Base-by-base conservation (phyloP, 2,113 vertebrate genomes). In the Rhombomys opimus region DNA sequence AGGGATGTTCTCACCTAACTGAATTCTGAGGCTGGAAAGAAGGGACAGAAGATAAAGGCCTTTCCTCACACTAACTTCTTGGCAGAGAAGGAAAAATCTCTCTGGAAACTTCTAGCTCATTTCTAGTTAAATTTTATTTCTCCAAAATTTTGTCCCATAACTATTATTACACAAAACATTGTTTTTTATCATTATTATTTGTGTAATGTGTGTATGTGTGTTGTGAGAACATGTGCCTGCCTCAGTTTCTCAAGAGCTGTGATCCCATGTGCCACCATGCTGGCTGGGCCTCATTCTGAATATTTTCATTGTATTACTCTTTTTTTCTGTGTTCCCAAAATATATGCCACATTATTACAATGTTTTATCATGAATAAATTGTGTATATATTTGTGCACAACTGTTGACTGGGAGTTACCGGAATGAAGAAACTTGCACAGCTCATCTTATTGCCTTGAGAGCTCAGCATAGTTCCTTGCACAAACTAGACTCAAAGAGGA, bases 61-160 rank as follows among this genome's bases (percentile, higher is more conserved):
- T 81, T 82, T 90, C 12, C 11, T 68, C 23, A 65, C 3, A 59
- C 17, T 23, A 90, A 35, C 7, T 18, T 59, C 12, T 82, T 87
- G 63, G 63, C 46, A 70, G 7, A 93, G 6, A 84, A 12, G 17
- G 17, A 87, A 91, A 95, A 38, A 20, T 52, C 38, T 96, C 91
- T 4, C 35, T 63, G 38, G 54, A 90, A 96, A 12, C 27, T n/a
- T 75, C 57, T 50, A 72, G n/a, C 25, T 38, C 32, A 89, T 54
- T 90, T 95, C 81, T 89, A 82, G 20, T 80, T 81, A 81, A 1
- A 57, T 84, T 91, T 93, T 38, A 93, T 27, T 85, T 27, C 23
- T 12, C 52, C 35, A 50, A 25, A 92, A 89, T 91, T 88, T 80
- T 54, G 32, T 84, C 41, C 23, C 15, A 81, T 7, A 70, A 23